Evolutionary conservation across 2,113 vertebrate genomes (phyloP), one percentile per base, ranked within the genome.

Genomic region (Acinonyx jubatus): DNA sequence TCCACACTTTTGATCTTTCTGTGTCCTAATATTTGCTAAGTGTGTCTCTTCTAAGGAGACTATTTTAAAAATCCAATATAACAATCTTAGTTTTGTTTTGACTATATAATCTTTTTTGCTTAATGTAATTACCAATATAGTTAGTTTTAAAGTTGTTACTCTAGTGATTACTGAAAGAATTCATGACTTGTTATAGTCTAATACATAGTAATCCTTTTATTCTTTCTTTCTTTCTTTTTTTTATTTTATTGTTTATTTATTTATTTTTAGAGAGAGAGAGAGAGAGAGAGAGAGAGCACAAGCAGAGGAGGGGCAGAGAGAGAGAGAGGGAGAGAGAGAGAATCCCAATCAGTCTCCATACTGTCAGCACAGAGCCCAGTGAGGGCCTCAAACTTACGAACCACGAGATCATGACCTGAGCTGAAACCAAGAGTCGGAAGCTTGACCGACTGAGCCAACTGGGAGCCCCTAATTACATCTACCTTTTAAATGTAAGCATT

Each of bases 401-500:
- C 55, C 5, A 18, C 19, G 55, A 57, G 55, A 57, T 21, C 18
- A 57, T 57, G 55, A 57, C 55, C 55, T 57, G 55, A 57, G 16
- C 6, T 57, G 55, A 57, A 57, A 57, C 55, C 16, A 18, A 19
- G 55, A 57, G 18, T 57, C 4, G 6, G 55, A 57, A 57, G 55
- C 18, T 57, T 57, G 21, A 21, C 52, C 4, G 16, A 52, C 18
- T 57, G 18, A 57, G 18, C 55, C 55, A 57, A 18, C 18, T 18
- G 19, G 55, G 55, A 21, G 55, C 55, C 55, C 18, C 55, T 65
- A 79, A 78, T 71, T 61, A 10, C 12, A 33, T 5, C 68, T 50
- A 48, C 23, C 45, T 85, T 94, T 92, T 36, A 94, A 79, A 63
- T 83, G 84, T 84, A 63, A 96, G 78, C 71, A 66, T 80, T 71